Base-by-base conservation (phyloP, 2,888 invertebrate genomes). In the Keiferia lycopersicella region DNA sequence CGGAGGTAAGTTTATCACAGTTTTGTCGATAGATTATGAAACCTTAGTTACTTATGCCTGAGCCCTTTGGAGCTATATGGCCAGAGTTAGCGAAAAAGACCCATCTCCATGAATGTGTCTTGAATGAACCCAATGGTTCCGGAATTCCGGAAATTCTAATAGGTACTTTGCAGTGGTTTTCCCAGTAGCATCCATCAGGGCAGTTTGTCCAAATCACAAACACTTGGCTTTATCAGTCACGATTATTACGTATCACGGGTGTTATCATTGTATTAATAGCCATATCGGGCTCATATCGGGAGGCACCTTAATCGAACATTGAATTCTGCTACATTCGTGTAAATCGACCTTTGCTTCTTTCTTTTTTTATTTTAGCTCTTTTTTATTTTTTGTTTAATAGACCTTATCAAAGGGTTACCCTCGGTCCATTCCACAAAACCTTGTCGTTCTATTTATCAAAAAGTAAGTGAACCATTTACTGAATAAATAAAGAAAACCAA, bases 1-100 rank as follows among this genome's bases (percentile, higher is more conserved):
- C 69, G 86, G 88, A 80, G 91, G 91, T 91, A 67, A 81, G 87
- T 81, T 20, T 26, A 8, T 6, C 8, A 48, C 18, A 10, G 16
- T 48, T 48, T 48, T 48, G 14, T 41, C 41, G 41, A 41, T 41
- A 41, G 14, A 6, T 39, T 39, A 7, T 2, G 3, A 41, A 41
- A 41, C 41, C 41, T 41, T 41, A 41, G 41, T 41, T 41, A 41
- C 41, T 14, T 14, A n/a, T 1, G 14, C 14, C 11, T 14, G 12
- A n/a, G 2, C 41, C 12, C 14, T 41, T 14, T 14, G 41, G n/a
- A 2, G 14, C 14, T 41, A 3, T 10, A 14, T 41, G 39, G 11
- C 39, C 39, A 12, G 12, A 39, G 8, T 39, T 39, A 10, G 6
- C 12, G 39, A 2, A 7, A 26, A 26, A 26, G 2, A 26, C 26